Evolutionary conservation across 2,797 vertebrate genomes (phyloP), one percentile per base, ranked within the genome.

Genomic region (Tolypeutes matacus): DNA sequence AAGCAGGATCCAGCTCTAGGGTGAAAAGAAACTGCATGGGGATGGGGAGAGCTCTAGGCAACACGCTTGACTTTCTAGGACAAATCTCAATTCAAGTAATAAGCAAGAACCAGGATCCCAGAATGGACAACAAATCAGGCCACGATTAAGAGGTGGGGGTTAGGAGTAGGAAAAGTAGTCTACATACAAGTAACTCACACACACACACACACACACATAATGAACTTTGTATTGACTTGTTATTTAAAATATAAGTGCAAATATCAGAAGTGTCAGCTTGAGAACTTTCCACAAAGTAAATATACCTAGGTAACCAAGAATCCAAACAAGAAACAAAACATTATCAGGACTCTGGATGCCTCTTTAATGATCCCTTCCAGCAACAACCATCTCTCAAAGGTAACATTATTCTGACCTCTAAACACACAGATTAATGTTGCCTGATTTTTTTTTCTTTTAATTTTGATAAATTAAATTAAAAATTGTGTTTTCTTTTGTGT

Each of bases 301-400:
- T 15, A 83, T 3, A 72, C 7, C 3, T 83, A 5, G 36, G 18
- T 56, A 85, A 95, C 39, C 53, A 82, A n/a, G 20, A 70, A 31
- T 13, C 60, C 80, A 65, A 75, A 46, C 8, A 91, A 85, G 87
- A 88, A 85, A 39, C 3, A 75, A 31, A 91, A n/a, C 42, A 91
- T 39, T 60, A 75, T 34, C 20, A 31, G n/a, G 7, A 3, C 4
- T 64, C 23, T 51, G 29, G 29, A 27, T n/a, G 7, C 1, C 25
- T 75, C 8, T 60, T 73, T 29, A 85, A 3, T 39, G 14, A 49
- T 36, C 13, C 8, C 3, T 92, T 89, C 31, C 31, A 67, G 69
- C 12, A 25, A 58, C 25, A 60, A 46, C 2, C 3, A 18, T 65
- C 27, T 42, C 29, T 6, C 6, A 15, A 14, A 73, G 25, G 9